These are phyloP conservation scores for Forficula auricularia DNA, from an alignment of 1,140 invertebrate genomes.

Conservation along the genomic window DNA sequence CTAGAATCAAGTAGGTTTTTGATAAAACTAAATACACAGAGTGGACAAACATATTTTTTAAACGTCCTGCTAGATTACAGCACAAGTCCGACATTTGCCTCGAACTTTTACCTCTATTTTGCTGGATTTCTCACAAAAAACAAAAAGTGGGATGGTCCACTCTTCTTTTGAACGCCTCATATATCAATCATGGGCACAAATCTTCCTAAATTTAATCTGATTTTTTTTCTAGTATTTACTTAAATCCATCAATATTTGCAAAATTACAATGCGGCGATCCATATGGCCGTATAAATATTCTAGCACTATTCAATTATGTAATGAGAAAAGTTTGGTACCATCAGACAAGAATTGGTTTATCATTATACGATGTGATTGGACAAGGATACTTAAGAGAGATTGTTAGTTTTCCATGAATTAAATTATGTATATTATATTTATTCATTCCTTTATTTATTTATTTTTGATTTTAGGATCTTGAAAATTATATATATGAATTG, in stretches of 20 bases:
- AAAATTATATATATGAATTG: conserved; percentile 85
- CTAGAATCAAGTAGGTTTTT: too few relatives aligned
- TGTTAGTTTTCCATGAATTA: conserved; percentile 29
- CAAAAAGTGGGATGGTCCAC: too few relatives aligned
- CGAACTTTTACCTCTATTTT: too few relatives aligned
- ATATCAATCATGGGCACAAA: too few relatives aligned
- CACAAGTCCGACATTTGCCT: too few relatives aligned
- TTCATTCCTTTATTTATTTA: neutral
- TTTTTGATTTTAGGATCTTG: conserved; percentile 54
- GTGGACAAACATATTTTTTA: too few relatives aligned
- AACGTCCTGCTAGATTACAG: too few relatives aligned
- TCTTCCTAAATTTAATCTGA: too few relatives aligned
- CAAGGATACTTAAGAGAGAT: conserved; percentile 80
- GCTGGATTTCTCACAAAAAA: too few relatives aligned
- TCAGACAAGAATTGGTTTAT: conserved; percentile 81
- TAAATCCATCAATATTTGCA: conserved; percentile 69
- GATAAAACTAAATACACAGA: too few relatives aligned
- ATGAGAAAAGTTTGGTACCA: conserved; percentile 89
- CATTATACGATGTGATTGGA: conserved; percentile 81
- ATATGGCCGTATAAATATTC: conserved; percentile 61
- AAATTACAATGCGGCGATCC: conserved; percentile 68
- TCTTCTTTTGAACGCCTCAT: too few relatives aligned
- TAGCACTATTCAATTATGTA: conserved; percentile 83
- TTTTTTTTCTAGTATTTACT: conserved; percentile 40
- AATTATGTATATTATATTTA: neutral